Evolutionary conservation across 2,113 vertebrate species (phyloP).

Genomic region (Salvelinus fontinalis): DNA sequence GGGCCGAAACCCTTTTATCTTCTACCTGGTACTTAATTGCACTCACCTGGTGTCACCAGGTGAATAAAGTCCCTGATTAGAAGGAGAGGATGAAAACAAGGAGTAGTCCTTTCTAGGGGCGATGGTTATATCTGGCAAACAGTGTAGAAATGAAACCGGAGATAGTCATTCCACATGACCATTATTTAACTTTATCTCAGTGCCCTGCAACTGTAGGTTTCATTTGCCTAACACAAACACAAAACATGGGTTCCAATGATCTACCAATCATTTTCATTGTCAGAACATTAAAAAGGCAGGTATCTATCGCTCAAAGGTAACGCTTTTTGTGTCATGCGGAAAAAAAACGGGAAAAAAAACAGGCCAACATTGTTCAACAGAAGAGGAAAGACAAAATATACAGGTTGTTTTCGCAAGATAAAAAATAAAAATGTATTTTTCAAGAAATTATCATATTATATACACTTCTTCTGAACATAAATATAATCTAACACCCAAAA

Average conservation of each 20-base stretch:
- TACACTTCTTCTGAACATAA: slow-evolving; percentile 61
- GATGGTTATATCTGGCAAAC: too few relatives aligned
- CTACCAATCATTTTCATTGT: slow-evolving; percentile 37
- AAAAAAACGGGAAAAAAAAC: slow-evolving; percentile 33
- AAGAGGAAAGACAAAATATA: slow-evolving; percentile 48
- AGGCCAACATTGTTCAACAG: slow-evolving; percentile 53
- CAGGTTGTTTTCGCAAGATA: slow-evolving; percentile 57
- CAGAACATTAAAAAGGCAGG: slow-evolving; percentile 47
- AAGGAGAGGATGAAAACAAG: too few relatives aligned
- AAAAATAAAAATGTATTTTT: slow-evolving; percentile 70
- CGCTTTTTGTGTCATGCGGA: slow-evolving; percentile 64
- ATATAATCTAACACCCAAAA: slow-evolving; percentile 54
- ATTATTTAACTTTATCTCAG: slow-evolving; percentile 61
- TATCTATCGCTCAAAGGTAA: slow-evolving; percentile 42
- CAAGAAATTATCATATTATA: slow-evolving; percentile 62
- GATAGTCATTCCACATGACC: slow-evolving; percentile 6
- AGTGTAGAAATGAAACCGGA: background rate
- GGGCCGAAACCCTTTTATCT: too few relatives aligned
- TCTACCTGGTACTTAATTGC: too few relatives aligned
- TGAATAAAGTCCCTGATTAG: too few relatives aligned
- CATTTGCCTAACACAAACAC: slow-evolving; percentile 32
- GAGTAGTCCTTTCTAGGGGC: too few relatives aligned
- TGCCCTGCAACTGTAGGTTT: slow-evolving; percentile 21
- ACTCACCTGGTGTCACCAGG: too few relatives aligned
- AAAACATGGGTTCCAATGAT: slow-evolving; percentile 32